These are phyloP conservation scores for Eulacestoma nigropectus DNA, from an alignment of 2,113 vertebrate genomes.

Conservation along the genomic window DNA sequence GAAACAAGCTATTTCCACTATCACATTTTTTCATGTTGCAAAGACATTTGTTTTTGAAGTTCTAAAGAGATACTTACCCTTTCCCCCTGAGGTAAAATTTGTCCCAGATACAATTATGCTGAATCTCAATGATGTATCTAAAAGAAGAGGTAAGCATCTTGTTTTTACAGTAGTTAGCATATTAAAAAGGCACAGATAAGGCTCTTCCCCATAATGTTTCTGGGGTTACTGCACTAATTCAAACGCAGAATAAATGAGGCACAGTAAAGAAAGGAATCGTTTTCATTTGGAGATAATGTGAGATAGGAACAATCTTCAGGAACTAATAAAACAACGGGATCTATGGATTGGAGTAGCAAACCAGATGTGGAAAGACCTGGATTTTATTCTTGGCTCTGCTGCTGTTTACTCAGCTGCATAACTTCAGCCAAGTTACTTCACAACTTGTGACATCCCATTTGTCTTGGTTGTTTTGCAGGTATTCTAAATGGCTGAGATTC, in stretches of 20 bases:
- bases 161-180: background rate
- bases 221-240: background rate
- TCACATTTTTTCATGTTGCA: background rate
- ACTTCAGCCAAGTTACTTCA: background rate
- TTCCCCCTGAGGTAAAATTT: background rate
- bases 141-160: background rate
- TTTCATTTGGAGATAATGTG: background rate
- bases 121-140: background rate
- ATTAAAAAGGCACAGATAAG: constrained; percentile 12
- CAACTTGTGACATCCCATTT: background rate
- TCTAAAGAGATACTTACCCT: background rate
- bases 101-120: background rate
- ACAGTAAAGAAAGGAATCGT: background rate
- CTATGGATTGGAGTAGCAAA: background rate
- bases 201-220: background rate
- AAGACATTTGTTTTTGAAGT: background rate
- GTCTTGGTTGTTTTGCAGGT: background rate
- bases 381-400: background rate
- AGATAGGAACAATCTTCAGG: background rate
- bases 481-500: background rate
- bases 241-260: background rate
- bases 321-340: background rate
- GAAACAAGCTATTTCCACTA: background rate
- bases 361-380: background rate
- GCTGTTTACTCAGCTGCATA: background rate